phyloP scores from a whole-genome alignment of 1,140 invertebrate genomes.

The Aricia agestis region DNA sequence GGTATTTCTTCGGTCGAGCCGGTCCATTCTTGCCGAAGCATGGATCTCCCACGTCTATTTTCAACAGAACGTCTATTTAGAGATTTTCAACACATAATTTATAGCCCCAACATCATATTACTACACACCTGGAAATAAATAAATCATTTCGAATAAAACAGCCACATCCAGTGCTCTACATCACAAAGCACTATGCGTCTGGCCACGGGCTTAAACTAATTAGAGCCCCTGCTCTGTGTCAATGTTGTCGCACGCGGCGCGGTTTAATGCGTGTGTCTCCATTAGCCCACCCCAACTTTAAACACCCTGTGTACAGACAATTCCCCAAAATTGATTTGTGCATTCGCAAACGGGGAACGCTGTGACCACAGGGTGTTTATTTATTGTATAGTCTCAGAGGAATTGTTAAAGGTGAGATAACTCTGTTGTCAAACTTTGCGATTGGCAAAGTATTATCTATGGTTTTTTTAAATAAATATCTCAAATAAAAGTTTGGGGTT shows the following conservation, averaged over 20 bases:
- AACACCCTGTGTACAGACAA: slow-evolving; percentile 61
- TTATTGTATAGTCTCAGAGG: not conserved
- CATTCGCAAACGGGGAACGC: slow-evolving; percentile 31
- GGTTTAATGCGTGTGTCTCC: slow-evolving; percentile 71
- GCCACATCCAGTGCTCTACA: slow-evolving; percentile 26
- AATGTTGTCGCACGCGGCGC: slow-evolving; percentile 61
- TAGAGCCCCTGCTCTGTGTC: slow-evolving; percentile 63
- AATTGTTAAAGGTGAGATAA: not conserved
- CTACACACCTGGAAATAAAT: not conserved
- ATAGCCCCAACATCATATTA: too few species aligned
- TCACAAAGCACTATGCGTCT: slow-evolving; percentile 37
- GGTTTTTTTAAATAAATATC: too few species aligned
- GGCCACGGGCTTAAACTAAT: slow-evolving; percentile 66
- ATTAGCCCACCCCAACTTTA: slow-evolving; percentile 68
- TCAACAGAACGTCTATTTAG: too few species aligned
- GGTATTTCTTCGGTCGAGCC: too few species aligned
- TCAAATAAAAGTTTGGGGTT: too few species aligned
- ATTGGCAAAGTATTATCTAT: too few species aligned
- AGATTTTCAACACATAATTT: too few species aligned
- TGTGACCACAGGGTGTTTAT: not conserved
- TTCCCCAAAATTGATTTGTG: slow-evolving; percentile 72
- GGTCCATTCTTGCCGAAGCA: too few species aligned
- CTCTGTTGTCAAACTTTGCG: not conserved
- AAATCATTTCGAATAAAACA: not conserved
- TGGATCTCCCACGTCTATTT: too few species aligned